Evolutionary conservation across 2,888 invertebrate genomes (phyloP), one percentile per base, ranked within the genome.

Genomic region (Drosophila nr. perissopoda): DNA sequence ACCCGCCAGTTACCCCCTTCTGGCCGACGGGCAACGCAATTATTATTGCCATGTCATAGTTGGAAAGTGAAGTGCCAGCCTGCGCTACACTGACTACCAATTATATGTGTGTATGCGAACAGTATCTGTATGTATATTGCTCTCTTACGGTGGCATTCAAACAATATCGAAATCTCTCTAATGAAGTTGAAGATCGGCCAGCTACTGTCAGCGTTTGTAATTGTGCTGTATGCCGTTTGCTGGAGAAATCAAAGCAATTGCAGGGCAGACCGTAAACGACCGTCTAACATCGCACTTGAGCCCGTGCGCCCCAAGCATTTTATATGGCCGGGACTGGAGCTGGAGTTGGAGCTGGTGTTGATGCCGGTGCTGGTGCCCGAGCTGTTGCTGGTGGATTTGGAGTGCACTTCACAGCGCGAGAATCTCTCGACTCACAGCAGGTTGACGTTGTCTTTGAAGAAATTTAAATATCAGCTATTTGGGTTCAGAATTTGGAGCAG

Each of bases 171-270:
- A 91, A 88, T 85, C 81, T 82, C 91, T 91, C 83, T 83, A 91
- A 91, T 91, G 91, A 91, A 91, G 91, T 90, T 91, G 92, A 91
- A 90, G 92, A 91, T 91, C 88, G 83, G 74, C 85, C 79, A 69
- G 91, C 91, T 91, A 91, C 91, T 91, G 91, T 88, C 91, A 81
- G 90, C 87, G 78, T 69, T 81, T 81, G 79, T 91, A 92, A 92
- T 91, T 91, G 82, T 74, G 67, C 65, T 33, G 58, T 46, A 34
- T 57, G 54, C 54, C 40, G 48, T 70, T 27, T 31, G 52, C 34
- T 27, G 61, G 76, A 67, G 81, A 74, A 76, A 77, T 71, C 79
- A 70, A 70, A 80, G 65, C 76, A 66, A 79, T 76, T 74, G 81
- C 76, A 82, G 81, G 74, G 79, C 82, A 80, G 42, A 66, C 69